Percentiles rank a stretch among this genome's conserved stretches.
phyloP scores from a whole-genome alignment of 1,140 invertebrate species.

The Hydropsyche tenuis region DNA sequence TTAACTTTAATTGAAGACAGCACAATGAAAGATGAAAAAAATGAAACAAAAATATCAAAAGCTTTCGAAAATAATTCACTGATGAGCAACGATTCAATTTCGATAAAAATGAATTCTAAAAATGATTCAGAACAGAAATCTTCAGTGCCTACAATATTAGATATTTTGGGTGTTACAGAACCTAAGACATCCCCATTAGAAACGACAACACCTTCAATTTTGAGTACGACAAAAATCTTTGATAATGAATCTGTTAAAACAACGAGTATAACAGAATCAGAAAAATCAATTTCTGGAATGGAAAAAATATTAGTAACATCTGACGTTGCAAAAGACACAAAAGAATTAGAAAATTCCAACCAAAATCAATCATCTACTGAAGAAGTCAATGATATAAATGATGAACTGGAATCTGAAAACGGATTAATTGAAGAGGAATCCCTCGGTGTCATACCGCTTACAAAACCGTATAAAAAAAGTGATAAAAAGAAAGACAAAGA shows the following conservation, averaged over 20 bases:
- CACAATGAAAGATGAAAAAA: conserved; percentile 21
- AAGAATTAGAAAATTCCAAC: conserved; percentile 28
- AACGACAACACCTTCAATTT: conserved; percentile 15
- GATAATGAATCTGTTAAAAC: too few relatives aligned
- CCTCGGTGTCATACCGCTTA: conserved; percentile 43
- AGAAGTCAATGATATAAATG: conserved; percentile 41
- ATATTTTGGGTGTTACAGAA: background rate
- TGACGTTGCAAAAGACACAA: background rate
- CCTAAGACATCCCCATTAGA: conserved; percentile 7
- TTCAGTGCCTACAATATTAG: background rate
- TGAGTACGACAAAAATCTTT: background rate
- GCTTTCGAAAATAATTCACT: background rate
- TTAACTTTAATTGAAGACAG: background rate
- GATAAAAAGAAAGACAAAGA: conserved; percentile 47
- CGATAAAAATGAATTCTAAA: background rate
- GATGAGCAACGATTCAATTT: background rate
- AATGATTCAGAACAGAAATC: background rate
- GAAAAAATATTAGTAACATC: background rate
- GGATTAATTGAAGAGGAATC: conserved; percentile 42
- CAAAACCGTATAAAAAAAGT: conserved; percentile 41
- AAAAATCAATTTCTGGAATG: background rate
- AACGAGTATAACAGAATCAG: background rate
- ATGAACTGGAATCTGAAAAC: conserved; percentile 41
- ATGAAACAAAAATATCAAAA: conserved; percentile 14
- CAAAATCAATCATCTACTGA: conserved; percentile 37